Base-by-base conservation (phyloP, 1,140 invertebrate species). In the Nomia melanderi region DNA sequence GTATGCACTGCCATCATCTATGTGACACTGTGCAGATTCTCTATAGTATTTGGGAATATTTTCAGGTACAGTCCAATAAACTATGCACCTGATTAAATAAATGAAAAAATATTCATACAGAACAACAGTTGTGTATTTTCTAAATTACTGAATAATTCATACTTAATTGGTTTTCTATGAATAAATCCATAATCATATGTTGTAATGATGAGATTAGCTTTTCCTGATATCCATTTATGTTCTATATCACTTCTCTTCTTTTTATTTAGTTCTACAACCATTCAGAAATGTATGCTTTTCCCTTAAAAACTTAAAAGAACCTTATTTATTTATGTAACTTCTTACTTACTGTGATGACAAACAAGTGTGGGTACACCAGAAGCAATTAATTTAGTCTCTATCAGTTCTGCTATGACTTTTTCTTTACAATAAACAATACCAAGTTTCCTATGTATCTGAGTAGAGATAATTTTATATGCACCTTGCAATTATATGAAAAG, bases 131-230 rank as follows among this genome's bases (percentile, higher is more conserved):
- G 44, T 47, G n/a, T n/a, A 36, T 41, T 41, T 14, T 5, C 25
- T 44, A 31, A 33, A 36, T 53, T 29, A 11, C 29, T 4, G 1
- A 62, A 39, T 3, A 25, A 36, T n/a, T n/a, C n/a, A 23, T 36
- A 73, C 60, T 44, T 73, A n/a, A 65, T 54, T 29, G 47, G 33
- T 54, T 54, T 36, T 3, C 20, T 39, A 39, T 73, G 25, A 54
- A 73, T 73, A 12, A 73, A 73, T 64, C 44, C 71, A 73, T 64
- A 64, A 64, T 65, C 33, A 11, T 53, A 54, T 4, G 71, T 73
- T 11, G 71, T 73, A 39, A 23, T 64, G 17, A 73, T 73, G 53
- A 65, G 25, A n/a, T 3, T 20, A 39, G 8, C 31, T 17, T 54
- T 12, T 9, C 60, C 60, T 17, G 44, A 53, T 39, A 54, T 23